phyloP scores from a whole-genome alignment of 2,797 vertebrate species.

The Cyprinodon diabolis region DNA sequence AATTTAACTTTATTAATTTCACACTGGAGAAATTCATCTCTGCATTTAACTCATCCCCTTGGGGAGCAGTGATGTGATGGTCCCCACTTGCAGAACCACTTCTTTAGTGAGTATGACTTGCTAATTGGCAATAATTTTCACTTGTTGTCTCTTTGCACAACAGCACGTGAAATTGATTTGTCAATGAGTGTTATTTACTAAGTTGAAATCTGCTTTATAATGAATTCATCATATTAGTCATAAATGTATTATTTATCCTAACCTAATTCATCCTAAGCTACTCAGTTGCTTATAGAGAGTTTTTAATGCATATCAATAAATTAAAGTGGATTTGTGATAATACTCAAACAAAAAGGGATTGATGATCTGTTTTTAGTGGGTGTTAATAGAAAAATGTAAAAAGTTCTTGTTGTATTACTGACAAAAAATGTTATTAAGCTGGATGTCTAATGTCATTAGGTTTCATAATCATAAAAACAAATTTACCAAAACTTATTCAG shows the following conservation, averaged over 20 bases:
- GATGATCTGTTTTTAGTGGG: not conserved
- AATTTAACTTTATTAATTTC: too few species aligned
- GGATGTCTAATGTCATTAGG: not conserved
- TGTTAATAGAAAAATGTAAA: not conserved
- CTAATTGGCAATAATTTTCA: too few species aligned
- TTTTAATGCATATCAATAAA: not conserved
- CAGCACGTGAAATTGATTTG: too few species aligned
- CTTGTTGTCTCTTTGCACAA: too few species aligned
- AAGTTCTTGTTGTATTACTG: not conserved
- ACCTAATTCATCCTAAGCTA: not conserved
- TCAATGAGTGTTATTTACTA: too few species aligned
- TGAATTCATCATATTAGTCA: not conserved
- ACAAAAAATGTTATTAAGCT: not conserved
- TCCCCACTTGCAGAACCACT: too few species aligned
- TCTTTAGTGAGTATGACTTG: too few species aligned
- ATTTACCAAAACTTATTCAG: not conserved
- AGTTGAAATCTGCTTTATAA: too few species aligned
- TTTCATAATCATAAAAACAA: not conserved
- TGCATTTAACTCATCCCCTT: too few species aligned
- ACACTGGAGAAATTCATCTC: too few species aligned
- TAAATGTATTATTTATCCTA: not conserved
- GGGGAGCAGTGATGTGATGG: too few species aligned
- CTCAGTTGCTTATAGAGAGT: not conserved
- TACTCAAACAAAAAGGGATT: not conserved
- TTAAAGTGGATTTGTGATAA: not conserved